phyloP scores from a whole-genome alignment of 2,797 vertebrate species.

The Lophotriccus pileatus region DNA sequence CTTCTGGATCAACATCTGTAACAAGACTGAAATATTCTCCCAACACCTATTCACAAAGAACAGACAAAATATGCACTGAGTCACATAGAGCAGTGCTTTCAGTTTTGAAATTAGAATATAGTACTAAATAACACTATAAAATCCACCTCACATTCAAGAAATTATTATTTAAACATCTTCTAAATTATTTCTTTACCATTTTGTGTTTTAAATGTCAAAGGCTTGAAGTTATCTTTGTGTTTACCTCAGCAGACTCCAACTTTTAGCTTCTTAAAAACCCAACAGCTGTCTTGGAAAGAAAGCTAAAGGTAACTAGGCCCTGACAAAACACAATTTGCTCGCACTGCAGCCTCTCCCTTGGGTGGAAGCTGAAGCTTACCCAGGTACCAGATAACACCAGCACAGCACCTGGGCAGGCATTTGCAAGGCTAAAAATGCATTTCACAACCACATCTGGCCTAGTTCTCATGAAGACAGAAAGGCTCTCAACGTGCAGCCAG shows the following conservation, averaged over 20 bases:
- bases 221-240: neutral
- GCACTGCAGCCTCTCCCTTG: neutral
- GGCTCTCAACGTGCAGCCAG: neutral
- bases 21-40: slow-evolving; percentile 89
- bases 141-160: neutral
- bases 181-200: neutral
- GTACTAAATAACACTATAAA: neutral
- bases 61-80: neutral
- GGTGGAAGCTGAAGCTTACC: neutral
- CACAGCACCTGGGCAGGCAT: neutral
- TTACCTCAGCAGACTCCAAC: neutral
- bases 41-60: slow-evolving; percentile 82
- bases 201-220: neutral
- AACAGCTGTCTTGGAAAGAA: neutral
- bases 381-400: neutral
- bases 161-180: neutral
- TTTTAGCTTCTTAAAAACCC: neutral
- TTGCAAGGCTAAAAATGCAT: neutral
- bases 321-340: neutral
- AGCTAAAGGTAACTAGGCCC: neutral
- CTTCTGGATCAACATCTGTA: slow-evolving; percentile 74
- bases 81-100: neutral
- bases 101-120: neutral
- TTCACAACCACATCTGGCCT: neutral
- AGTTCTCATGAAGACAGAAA: neutral